Conservation (phyloP, 2,113 vertebrate genomes). For the Chionodraco myersi region DNA sequence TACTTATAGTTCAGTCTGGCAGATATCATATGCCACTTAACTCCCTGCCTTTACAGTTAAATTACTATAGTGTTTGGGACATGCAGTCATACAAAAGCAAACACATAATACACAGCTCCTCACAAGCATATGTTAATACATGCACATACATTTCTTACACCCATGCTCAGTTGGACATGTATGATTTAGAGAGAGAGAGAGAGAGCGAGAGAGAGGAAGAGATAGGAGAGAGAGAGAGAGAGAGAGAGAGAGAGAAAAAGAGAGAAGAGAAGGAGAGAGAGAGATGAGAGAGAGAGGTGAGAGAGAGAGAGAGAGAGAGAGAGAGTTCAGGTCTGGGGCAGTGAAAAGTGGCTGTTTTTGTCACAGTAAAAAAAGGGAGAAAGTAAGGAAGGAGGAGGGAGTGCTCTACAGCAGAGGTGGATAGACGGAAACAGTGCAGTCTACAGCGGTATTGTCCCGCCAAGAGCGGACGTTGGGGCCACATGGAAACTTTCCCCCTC, state of each 20-base stretch:
- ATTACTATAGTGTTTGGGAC: background rate
- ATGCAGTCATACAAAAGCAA: conserved; percentile 6
- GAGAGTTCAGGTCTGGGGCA: conserved; percentile 64
- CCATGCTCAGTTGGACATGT: background rate
- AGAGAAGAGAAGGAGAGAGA: background rate
- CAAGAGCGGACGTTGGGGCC: conserved; percentile 69
- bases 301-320: background rate
- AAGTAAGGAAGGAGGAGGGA: conserved; percentile 48
- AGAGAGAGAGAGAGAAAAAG: too few relatives aligned
- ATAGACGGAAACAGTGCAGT: conserved; percentile 71
- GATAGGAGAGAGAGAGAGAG: too few relatives aligned
- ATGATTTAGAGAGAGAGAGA: background rate
- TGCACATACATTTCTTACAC: background rate
- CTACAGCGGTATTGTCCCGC: conserved; percentile 67
- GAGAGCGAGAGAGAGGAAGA: too few relatives aligned
- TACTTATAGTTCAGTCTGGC: conserved; percentile 5
- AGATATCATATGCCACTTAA: conserved; percentile 14
- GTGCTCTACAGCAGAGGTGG: conserved; percentile 52
- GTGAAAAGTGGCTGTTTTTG: conserved; percentile 62
- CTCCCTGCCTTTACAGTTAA: conserved; percentile 12
- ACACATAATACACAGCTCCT: conserved; percentile 2
- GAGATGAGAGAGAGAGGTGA: too few relatives aligned
- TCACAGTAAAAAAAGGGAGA: conserved; percentile 54
- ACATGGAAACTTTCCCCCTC: conserved; percentile 81
- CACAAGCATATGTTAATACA: background rate